Conservation (phyloP, 2,888 invertebrate species). For the Machimus atricapillus region DNA sequence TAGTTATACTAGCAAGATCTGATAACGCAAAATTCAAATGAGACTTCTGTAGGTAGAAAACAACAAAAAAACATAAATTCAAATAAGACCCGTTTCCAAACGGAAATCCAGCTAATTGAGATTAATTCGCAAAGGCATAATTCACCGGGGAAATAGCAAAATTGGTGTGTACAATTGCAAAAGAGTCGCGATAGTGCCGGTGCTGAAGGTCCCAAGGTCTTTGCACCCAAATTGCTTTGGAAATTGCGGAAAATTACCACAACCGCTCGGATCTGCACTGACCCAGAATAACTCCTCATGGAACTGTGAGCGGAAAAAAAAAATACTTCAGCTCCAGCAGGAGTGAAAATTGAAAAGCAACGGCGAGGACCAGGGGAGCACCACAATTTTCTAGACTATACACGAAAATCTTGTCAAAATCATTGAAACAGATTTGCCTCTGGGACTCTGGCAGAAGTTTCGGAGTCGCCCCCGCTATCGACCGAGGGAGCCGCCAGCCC, state of each 20-base stretch:
- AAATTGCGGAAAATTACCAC: neutral
- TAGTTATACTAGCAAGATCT: no score
- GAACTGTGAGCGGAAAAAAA: neutral
- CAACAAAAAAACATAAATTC: neutral
- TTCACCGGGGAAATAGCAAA: neutral
- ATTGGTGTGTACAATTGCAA: neutral
- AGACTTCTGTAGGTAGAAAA: neutral
- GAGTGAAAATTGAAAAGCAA: neutral
- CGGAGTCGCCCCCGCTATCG: neutral
- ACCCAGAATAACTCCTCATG: constrained; percentile 3
- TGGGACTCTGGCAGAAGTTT: neutral
- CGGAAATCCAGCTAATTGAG: neutral
- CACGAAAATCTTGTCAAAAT: neutral
- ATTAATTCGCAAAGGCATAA: neutral
- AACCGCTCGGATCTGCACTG: neutral
- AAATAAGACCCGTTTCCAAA: neutral
- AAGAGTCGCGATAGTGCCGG: neutral
- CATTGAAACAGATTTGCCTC: neutral
- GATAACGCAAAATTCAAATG: neutral
- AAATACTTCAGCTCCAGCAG: neutral
- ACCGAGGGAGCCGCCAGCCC: neutral
- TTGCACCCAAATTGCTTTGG: neutral
- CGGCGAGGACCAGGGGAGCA: neutral
- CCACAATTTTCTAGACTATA: neutral
- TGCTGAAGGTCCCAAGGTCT: neutral